phyloP scores from a whole-genome alignment of 1,140 invertebrate species.

The Homarus americanus region DNA sequence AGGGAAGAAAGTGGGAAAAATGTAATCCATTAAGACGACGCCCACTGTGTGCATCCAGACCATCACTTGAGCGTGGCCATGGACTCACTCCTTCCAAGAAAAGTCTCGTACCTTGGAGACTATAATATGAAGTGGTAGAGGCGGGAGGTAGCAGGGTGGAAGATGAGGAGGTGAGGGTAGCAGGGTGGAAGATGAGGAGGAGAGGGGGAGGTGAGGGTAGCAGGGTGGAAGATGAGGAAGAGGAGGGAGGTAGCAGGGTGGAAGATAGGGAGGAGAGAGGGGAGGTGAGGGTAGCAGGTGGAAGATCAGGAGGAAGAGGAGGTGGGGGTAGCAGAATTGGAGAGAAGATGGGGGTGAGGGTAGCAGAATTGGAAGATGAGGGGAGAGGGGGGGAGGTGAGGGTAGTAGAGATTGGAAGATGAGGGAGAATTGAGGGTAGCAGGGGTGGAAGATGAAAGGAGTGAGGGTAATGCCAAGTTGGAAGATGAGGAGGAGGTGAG shows the following conservation, averaged over 20 bases:
- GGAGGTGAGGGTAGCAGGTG: not conserved
- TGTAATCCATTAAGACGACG: constrained; percentile 30
- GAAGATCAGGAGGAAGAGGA: no score
- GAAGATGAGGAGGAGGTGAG: no score
- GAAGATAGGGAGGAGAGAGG: not conserved
- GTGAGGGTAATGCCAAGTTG: no score
- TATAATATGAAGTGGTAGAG: not conserved
- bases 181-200: not conserved
- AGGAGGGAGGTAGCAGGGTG: not conserved
- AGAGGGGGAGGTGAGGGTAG: not conserved
- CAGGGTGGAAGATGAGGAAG: not conserved
- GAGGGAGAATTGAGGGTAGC: not conserved
- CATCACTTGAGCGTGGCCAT: not conserved
- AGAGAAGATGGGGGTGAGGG: no score
- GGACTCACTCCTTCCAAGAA: not conserved
- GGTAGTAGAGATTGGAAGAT: not conserved
- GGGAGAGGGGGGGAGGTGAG: not conserved
- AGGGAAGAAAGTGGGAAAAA: constrained; percentile 27
- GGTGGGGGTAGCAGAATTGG: no score
- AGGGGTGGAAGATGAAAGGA: not conserved
- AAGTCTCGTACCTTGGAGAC: not conserved
- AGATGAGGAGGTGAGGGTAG: not conserved
- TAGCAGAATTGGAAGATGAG: not conserved
- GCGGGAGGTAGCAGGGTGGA: not conserved
- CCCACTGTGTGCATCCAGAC: constrained; percentile 1